A percentile compares a stretch with the other conserved stretches of the same genome.
These are phyloP conservation scores for Herpailurus yagouaroundi DNA, from an alignment of 2,113 vertebrate species.

Conservation along the genomic window DNA sequence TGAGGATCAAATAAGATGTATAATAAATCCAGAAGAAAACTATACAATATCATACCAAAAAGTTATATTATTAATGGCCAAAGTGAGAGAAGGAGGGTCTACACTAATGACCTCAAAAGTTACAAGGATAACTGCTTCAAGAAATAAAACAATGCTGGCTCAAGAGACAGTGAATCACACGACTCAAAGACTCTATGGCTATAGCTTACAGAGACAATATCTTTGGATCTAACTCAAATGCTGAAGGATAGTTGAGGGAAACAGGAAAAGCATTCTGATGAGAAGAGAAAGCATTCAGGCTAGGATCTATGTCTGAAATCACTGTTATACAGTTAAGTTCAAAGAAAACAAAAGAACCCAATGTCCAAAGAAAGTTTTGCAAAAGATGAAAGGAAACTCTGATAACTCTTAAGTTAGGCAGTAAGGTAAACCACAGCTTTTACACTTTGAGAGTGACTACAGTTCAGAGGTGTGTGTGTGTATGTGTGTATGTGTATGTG, in stretches of 20 bases:
- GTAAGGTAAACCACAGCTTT: background rate
- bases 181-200: background rate
- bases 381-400: constrained; percentile 9
- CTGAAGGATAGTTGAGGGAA: background rate
- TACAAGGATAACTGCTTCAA: background rate
- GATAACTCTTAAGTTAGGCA: background rate
- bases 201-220: background rate
- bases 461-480: background rate
- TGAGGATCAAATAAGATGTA: background rate
- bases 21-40: background rate
- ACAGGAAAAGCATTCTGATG: constrained; percentile 16
- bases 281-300: background rate
- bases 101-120: constrained; percentile 33
- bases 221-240: constrained; percentile 39
- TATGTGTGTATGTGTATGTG: background rate
- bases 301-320: constrained; percentile 7
- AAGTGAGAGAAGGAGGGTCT: background rate
- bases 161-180: background rate
- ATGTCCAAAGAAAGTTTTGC: background rate
- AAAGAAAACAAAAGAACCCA: constrained; percentile 46
- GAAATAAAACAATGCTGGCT: background rate
- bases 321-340: background rate
- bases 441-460: background rate
- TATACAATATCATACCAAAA: background rate
- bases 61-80: background rate